Evolutionary conservation across 23 tunicate species (phyloP).

Genomic region (Trididemnum nubilum): DNA sequence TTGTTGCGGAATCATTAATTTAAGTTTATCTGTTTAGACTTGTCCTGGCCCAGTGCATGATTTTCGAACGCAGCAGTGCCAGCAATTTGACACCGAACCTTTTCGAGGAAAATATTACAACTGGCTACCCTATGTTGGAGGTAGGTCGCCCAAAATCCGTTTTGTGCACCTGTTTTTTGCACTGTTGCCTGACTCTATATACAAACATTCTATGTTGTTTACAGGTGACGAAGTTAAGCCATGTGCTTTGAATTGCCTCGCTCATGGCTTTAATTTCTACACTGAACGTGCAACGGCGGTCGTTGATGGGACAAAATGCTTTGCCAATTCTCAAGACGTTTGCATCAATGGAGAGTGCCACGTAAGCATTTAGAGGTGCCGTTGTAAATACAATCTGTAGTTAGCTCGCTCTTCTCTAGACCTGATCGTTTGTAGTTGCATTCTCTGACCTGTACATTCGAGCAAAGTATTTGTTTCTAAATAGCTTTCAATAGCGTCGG

Average conservation of each 20-base stretch:
- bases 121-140: slow-evolving; percentile 79
- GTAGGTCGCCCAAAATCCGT: slow-evolving; percentile 11
- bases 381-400: no score
- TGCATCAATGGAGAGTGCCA: slow-evolving; percentile 99
- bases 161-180: neutral
- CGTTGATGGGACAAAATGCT: slow-evolving; percentile 92
- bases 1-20: no score
- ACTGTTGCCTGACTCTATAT: neutral
- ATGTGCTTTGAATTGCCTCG: slow-evolving; percentile 93
- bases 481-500: no score
- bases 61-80: slow-evolving; percentile 88
- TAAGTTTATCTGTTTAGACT: neutral
- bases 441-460: neutral
- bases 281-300: slow-evolving; percentile 80
- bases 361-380: slow-evolving; percentile 83
- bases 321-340: slow-evolving; percentile 68
- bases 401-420: no score
- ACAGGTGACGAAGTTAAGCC: slow-evolving; percentile 80
- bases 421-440: no score
- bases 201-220: neutral
- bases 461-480: neutral
- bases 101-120: slow-evolving; percentile 92
- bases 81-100: slow-evolving; percentile 71
- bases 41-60: slow-evolving; percentile 16
- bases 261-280: slow-evolving; percentile 83